Base-by-base conservation (phyloP, 2,113 vertebrate genomes). In the Suricata suricatta region DNA sequence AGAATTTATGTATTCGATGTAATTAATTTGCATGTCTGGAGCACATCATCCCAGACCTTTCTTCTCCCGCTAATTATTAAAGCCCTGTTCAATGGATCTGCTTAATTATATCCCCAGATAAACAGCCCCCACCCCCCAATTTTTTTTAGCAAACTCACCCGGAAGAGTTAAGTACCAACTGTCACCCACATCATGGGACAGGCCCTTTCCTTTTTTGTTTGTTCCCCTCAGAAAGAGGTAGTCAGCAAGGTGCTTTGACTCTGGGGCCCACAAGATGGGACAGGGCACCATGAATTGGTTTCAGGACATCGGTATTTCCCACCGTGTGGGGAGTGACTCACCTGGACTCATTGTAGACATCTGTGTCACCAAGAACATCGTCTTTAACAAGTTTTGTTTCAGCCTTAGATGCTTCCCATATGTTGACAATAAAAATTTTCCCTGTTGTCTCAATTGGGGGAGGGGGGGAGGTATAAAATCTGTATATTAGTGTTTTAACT, bases 1-100 rank as follows among this genome's bases (percentile, higher is more conserved):
- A 2, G 89, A 93, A 97, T 98, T 97, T 95, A 97, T 92, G 86
- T 2, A 94, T 92, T 76, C 23, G 0, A 0, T 54, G 74, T 69
- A 97, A 98, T 97, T 98, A 96, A 93, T 95, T 96, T 52, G 9
- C 38, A 9, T 33, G 97, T 94, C 87, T 13, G 81, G 44, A 7
- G 15, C 64, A 11, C 14, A 23, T 47, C 52, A 15, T 33, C 14
- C 6, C 19, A 21, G 33, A 31, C 83, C 83, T 94, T 27, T 38
- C 41, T 41, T 60, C 94, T 64, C 44, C 12, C 29, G 33, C 72
- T 83, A 47, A 91, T 52, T 79, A 77, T 38, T 86, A 17, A 91
- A 98, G 41, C 31, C 95, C 76, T 33, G 68, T 68, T 52, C 27
- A 15, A 33, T 12, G 35, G 89, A 0, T 93, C 68, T 13, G 2